These are phyloP conservation scores for Lithophane ornitopus DNA, from an alignment of 2,888 invertebrate species.

Conservation along the genomic window DNA sequence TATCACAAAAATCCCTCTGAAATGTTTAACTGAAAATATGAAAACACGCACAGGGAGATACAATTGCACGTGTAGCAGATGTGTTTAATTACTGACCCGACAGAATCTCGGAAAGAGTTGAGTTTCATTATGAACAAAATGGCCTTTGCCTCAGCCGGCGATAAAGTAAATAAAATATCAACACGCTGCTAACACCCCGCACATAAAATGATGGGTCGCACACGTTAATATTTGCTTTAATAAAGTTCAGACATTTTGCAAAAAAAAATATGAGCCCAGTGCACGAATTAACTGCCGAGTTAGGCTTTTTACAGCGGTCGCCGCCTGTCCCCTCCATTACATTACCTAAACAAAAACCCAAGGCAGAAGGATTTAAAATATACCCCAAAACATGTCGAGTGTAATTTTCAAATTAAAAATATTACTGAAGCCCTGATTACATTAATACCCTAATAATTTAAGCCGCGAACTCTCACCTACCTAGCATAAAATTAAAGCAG, in stretches of 20 bases:
- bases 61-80: conserved; percentile 86
- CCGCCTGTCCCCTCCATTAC: conserved; percentile 74
- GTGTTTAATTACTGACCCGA: conserved; percentile 89
- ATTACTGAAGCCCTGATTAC: conserved; percentile 51
- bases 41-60: conserved; percentile 76
- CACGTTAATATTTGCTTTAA: conserved; percentile 85
- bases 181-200: conserved; percentile 82
- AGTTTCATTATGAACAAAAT: conserved; percentile 85
- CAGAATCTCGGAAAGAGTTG: conserved; percentile 85
- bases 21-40: conserved; percentile 79
- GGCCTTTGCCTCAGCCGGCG: conserved; percentile 75
- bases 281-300: conserved; percentile 84
- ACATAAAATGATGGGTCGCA: conserved; percentile 81
- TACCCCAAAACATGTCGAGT: conserved; percentile 80
- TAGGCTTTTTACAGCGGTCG: conserved; percentile 78
- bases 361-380: conserved; percentile 78
- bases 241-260: conserved; percentile 84
- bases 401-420: conserved; percentile 84
- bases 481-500: conserved; percentile 68
- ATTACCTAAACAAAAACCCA: conserved; percentile 80
- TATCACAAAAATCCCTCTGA: conserved; percentile 75
- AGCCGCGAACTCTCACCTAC: conserved; percentile 64
- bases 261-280: conserved; percentile 78
- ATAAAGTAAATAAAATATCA: conserved; percentile 89
- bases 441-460: conserved; percentile 72